phyloP scores from a whole-genome alignment of 2,113 vertebrate genomes.

The Jaculus jaculus region DNA sequence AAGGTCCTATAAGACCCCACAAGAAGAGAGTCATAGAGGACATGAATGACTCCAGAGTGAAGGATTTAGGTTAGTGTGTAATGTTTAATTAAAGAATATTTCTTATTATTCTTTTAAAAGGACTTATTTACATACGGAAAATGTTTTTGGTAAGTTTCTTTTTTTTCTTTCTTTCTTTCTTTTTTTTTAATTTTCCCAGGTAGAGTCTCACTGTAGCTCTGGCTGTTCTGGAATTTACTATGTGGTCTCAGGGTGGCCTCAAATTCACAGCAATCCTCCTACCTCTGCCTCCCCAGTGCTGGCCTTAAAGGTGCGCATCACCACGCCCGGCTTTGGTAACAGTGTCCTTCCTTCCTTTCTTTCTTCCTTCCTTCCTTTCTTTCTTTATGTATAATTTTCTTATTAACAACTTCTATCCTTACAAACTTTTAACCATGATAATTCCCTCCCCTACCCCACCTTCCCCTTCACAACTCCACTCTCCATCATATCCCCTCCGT shows the following conservation, averaged over 20 bases:
- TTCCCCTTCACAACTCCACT: neutral
- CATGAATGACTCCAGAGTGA: too few relatives aligned
- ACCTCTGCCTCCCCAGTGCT: neutral
- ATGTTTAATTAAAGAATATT: too few relatives aligned
- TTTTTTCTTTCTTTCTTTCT: too few relatives aligned
- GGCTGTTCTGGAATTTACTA: neutral
- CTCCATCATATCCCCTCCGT: neutral
- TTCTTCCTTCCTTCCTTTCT: neutral
- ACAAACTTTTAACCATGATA: too few relatives aligned
- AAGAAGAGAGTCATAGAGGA: too few relatives aligned
- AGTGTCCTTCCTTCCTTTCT: neutral
- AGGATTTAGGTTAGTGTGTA: too few relatives aligned
- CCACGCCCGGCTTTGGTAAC: neutral
- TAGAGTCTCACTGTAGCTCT: neutral
- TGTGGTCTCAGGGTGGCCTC: neutral
- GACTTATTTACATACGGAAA: neutral
- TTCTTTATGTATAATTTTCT: too few relatives aligned
- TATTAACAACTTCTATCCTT: too few relatives aligned
- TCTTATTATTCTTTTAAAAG: too few relatives aligned
- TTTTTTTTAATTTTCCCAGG: neutral
- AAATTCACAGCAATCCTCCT: neutral
- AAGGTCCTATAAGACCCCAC: too few relatives aligned
- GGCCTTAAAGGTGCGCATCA: neutral
- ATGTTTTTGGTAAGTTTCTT: too few relatives aligned
- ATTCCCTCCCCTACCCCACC: neutral